Conservation (phyloP, 2,797 vertebrate genomes). For the Orientallactaga sibirica region DNA sequence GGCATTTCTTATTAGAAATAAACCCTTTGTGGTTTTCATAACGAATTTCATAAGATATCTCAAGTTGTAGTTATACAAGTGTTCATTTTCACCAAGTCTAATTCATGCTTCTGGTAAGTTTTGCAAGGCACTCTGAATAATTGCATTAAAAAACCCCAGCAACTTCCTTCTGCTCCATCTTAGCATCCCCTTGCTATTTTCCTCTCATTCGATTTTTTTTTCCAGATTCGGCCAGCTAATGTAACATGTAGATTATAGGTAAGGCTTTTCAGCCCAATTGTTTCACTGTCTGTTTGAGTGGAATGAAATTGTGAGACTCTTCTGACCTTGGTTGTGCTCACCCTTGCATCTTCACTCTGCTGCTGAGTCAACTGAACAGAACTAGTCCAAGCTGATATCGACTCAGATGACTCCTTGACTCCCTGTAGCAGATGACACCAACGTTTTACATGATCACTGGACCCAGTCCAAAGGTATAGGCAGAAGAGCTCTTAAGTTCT, state of each 20-base stretch:
- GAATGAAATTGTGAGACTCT: not conserved
- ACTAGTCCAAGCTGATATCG: not conserved
- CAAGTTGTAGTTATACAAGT: not conserved
- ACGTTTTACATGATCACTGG: not conserved
- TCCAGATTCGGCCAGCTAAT: not conserved
- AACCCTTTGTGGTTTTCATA: not conserved
- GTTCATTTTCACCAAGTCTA: constrained; percentile 7
- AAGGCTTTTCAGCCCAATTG: not conserved
- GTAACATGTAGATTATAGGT: not conserved
- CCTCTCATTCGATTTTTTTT: not conserved
- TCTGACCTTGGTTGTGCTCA: not conserved
- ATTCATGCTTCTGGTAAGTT: not conserved
- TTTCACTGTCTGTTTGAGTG: not conserved
- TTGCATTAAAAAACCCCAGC: not conserved
- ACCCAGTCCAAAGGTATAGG: not conserved
- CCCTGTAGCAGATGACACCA: not conserved
- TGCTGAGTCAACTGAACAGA: not conserved
- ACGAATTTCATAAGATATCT: constrained; percentile 13
- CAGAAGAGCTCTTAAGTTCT: not conserved
- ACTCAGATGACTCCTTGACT: not conserved
- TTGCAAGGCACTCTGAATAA: not conserved
- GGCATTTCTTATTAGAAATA: constrained; percentile 1
- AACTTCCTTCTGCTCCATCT: not conserved
- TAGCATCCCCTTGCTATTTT: not conserved
- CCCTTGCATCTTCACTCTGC: not conserved